phyloP scores from a whole-genome alignment of 2,797 vertebrate genomes.

The Lagocephalus sceleratus region DNA sequence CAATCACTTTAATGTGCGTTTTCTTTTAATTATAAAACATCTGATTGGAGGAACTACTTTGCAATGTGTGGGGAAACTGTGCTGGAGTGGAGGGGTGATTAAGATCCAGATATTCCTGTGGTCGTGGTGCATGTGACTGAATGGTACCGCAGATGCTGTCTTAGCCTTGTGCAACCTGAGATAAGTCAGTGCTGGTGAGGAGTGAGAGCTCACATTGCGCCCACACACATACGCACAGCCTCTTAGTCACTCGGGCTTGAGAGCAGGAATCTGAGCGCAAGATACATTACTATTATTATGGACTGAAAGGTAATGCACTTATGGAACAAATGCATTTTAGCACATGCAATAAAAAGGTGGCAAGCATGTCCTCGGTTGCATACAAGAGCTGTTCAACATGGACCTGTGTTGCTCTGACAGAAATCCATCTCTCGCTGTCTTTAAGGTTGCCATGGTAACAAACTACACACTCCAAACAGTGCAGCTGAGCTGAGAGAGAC shows the following conservation, averaged over 20 bases:
- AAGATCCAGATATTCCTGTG: slow-evolving; percentile 10
- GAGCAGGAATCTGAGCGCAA: slow-evolving; percentile 35
- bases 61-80: slow-evolving; percentile 1
- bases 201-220: slow-evolving; percentile 46
- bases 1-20: slow-evolving; percentile 22
- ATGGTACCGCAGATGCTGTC: slow-evolving; percentile 43
- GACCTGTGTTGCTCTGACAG: slow-evolving; percentile 43
- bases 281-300: slow-evolving; percentile 42
- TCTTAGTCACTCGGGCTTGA: slow-evolving; percentile 59
- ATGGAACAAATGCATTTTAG: neutral
- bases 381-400: slow-evolving; percentile 39
- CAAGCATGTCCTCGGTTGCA: slow-evolving; percentile 5
- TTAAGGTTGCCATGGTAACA: slow-evolving; percentile 76
- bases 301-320: slow-evolving; percentile 16
- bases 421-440: slow-evolving; percentile 54
- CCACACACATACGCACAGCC: slow-evolving; percentile 59
- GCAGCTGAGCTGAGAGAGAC: slow-evolving; percentile 64
- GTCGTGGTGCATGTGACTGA: slow-evolving; percentile 16
- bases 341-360: neutral
- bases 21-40: slow-evolving; percentile 26
- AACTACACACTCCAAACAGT: slow-evolving; percentile 68
- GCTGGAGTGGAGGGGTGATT: slow-evolving; percentile 15
- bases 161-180: slow-evolving; percentile 53
- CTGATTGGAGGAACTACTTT: slow-evolving; percentile 25
- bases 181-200: slow-evolving; percentile 53